phyloP scores from a whole-genome alignment of 1,140 invertebrate species.

The Prorops nasuta region DNA sequence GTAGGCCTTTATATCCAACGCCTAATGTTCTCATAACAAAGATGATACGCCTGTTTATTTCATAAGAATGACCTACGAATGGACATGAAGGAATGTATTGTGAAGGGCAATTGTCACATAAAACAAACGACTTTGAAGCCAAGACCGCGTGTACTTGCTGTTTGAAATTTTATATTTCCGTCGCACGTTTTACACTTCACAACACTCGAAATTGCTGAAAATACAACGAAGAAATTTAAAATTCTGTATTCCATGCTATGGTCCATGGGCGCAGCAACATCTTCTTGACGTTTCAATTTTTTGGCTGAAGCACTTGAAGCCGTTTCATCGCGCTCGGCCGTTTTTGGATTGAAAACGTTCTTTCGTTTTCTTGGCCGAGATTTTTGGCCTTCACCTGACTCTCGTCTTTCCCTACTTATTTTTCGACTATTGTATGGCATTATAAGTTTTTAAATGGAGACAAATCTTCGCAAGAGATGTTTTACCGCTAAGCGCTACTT shows the following conservation, averaged over 20 bases:
- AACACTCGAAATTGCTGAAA: conserved; percentile 10
- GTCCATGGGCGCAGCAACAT: not conserved
- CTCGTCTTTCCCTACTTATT: too few species aligned
- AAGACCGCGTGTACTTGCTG: conserved; percentile 11
- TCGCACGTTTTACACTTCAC: conserved; percentile 18
- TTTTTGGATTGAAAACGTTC: not conserved
- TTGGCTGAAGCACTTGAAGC: not conserved
- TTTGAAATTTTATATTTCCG: conserved; percentile 10
- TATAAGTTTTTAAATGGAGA: too few species aligned
- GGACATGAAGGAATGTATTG: not conserved
- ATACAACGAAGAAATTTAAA: conserved; percentile 15
- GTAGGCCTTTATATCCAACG: not conserved
- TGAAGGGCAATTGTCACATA: not conserved
- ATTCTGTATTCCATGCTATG: conserved; percentile 11
- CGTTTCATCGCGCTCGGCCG: not conserved
- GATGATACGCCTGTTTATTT: not conserved
- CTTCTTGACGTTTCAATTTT: not conserved
- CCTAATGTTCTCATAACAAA: not conserved
- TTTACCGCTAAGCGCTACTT: too few species aligned
- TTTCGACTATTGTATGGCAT: too few species aligned
- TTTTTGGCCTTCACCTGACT: too few species aligned
- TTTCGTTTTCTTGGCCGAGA: not conserved
- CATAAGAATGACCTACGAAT: not conserved
- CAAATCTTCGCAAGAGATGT: too few species aligned
- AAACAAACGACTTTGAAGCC: conserved; percentile 15